Conservation (phyloP, 2,797 vertebrate genomes). For the Manis javanica region DNA sequence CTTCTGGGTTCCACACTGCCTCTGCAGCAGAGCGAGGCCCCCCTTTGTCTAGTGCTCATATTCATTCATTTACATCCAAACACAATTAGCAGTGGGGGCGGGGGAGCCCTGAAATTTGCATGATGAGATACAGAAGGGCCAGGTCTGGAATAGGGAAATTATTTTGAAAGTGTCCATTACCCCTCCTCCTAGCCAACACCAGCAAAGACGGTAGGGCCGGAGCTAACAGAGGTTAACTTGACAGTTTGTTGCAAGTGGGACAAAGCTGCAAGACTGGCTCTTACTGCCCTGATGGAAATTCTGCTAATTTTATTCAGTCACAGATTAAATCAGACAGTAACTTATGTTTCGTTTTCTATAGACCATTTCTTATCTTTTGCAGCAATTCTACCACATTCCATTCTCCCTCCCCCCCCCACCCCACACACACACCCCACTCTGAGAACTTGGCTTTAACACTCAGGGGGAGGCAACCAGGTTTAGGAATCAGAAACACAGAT, state of each 20-base stretch:
- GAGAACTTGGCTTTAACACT: background rate
- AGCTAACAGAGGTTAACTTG: background rate
- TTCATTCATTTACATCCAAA: background rate
- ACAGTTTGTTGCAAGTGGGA: background rate
- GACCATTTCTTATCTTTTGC: background rate
- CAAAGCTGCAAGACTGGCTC: background rate
- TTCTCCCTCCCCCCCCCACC: background rate
- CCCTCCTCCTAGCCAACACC: background rate
- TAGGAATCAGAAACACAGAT: background rate
- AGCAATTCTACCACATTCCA: background rate
- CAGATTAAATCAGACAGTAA: background rate
- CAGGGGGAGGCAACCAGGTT: background rate
- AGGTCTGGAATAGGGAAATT: background rate
- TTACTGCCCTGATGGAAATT: constrained; percentile 12
- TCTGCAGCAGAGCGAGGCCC: background rate
- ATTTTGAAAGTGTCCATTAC: background rate
- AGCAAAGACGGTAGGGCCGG: background rate
- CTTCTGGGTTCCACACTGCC: background rate
- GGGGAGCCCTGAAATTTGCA: background rate
- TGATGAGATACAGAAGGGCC: background rate
- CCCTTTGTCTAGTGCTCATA: background rate
- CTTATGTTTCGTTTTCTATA: background rate
- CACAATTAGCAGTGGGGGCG: background rate
- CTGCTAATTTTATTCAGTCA: constrained; percentile 1
- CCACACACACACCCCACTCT: background rate